Base-by-base conservation (phyloP, 1,140 invertebrate species). In the Amyelois transitella region DNA sequence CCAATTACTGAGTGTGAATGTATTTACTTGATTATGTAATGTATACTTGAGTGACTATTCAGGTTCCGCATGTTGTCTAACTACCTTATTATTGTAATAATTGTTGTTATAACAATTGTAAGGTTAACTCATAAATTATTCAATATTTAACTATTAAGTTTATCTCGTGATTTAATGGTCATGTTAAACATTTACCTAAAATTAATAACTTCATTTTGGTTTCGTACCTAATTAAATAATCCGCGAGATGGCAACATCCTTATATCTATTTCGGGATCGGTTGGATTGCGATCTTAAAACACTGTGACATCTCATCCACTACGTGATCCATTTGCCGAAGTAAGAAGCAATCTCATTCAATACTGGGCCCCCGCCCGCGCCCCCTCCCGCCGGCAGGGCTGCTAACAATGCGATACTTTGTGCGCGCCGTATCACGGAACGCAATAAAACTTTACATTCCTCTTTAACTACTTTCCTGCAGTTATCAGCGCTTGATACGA, bases 331-430 rank as follows among this genome's bases (percentile, higher is more conserved):
- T 89, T 89, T 88, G 86, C 81, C 82, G 81, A 85, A 88, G 88
- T 89, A 88, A 89, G 88, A 89, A 88, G 86, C 86, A 88, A 89
- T 89, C 88, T 89, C 86, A 88, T 89, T 88, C 86, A 88, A 89
- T 88, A 89, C 86, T 80, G 76, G 71, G 66, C 72, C 75, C 64
- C 66, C 74, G 55, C 57, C 47, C 64, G 64, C 60, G 66, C 55
- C 28, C 49, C 66, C 47, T 62, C 55, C 54, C 32, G 52, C 49
- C 58, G 59, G 43, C 64, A 82, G 81, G 83, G 81, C 64, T 86
- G 79, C 68, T 69, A 76, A 81, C 78, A 78, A 75, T 72, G 70
- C 68, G 63, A 81, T 82, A 81, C 69, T 75, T 81, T 78, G 77
- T 79, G 69, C 67, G 66, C 67, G 49, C 62, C 68, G 69, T 75